Base-by-base conservation (phyloP, 2,113 vertebrate genomes). In the Corythornis madagascariensis region DNA sequence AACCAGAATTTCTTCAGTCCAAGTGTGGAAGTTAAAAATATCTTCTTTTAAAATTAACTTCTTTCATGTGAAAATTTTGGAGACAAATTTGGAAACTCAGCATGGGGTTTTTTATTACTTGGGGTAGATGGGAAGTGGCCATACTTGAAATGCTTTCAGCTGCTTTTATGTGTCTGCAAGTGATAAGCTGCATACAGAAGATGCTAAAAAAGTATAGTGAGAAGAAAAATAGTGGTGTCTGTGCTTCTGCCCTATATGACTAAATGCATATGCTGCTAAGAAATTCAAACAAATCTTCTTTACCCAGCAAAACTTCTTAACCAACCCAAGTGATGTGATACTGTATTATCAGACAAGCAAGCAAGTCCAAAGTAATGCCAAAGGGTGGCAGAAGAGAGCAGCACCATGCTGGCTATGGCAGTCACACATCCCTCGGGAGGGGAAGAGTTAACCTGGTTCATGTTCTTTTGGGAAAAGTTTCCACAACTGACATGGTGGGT, bases 351-450 rank as follows among this genome's bases (percentile, higher is more conserved):
- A 86, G 57, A 71, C 24, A 53, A 48, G 35, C 42, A 31, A 81
- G 45, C 45, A 76, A 53, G 17, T 83, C 57, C 56, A 47, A 43
- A 95, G 48, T 63, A 67, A 47, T 75, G n/a, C 22, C 48, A 33
- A 75, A 47, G 42, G 64, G 28, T n/a, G 67, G 64, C 24, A 72
- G 70, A 45, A 88, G 7, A 3, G 3, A 83, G 52, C 72, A 81
- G 82, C 83, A 35, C 11, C 2, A 1, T 1, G 0, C 72, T 87
- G 29, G 40, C 57, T 66, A 4, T 53, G 48, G 50, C 0, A 1
- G 38, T 9, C 43, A 11, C 16, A 24, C 33, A 5, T 33, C 35
- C 55, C 42, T 77, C 45, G 2, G 59, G 73, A 42, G 47, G 48
- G 57, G 9, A 16, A 10, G 13, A 33, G 42, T 33, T 45, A 7